These are phyloP conservation scores for Patagioenas fasciata DNA, from an alignment of 2,113 vertebrate species.

Conservation along the genomic window DNA sequence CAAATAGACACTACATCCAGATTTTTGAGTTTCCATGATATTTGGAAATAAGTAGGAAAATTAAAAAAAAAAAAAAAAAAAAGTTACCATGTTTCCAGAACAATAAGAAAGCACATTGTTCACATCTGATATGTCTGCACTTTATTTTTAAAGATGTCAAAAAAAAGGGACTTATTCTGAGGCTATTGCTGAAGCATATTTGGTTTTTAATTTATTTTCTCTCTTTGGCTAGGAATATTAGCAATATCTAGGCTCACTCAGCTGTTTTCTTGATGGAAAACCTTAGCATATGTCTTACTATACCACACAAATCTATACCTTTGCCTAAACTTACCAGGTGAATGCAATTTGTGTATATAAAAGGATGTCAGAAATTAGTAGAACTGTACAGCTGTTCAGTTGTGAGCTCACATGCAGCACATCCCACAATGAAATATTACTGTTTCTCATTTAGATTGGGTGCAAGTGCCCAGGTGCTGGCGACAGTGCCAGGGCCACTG, in stretches of 20 bases:
- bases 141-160: not conserved
- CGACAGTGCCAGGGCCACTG: not conserved
- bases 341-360: not conserved
- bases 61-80: not conserved
- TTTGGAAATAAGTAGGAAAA: not conserved
- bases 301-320: not conserved
- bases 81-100: not conserved
- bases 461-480: fast-evolving
- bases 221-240: not conserved
- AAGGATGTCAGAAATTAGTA: not conserved
- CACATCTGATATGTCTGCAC: fast-evolving
- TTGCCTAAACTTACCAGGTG: not conserved
- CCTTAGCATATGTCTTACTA: not conserved
- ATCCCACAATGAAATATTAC: not conserved
- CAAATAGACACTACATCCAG: not conserved
- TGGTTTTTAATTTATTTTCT: not conserved
- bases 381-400: not conserved
- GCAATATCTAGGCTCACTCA: not conserved
- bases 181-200: not conserved
- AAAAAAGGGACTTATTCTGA: not conserved
- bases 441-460: not conserved
- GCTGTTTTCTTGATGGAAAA: not conserved
- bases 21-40: not conserved
- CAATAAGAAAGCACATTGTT: not conserved
- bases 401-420: not conserved